Conservation (phyloP, 2,888 invertebrate genomes). For the Dorcus parallelipipedus region DNA sequence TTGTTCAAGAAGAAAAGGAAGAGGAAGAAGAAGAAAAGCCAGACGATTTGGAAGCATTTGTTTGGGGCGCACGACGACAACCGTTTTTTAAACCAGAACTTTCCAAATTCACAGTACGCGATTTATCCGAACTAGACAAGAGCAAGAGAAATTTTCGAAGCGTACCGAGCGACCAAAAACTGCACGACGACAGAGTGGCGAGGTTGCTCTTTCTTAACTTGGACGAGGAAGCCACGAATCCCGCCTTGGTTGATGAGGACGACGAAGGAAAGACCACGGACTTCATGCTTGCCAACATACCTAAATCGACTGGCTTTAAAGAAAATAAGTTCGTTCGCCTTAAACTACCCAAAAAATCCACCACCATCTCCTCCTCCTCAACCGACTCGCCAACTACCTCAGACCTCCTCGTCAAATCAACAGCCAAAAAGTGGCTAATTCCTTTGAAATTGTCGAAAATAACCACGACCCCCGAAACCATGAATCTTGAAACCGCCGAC, state of each 20-base stretch:
- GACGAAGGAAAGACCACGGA: not conserved
- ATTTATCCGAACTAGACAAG: slow-evolving; percentile 10
- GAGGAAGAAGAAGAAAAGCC: slow-evolving; percentile 23
- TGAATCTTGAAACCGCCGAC: too few species aligned
- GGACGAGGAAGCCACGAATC: not conserved
- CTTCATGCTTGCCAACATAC: not conserved
- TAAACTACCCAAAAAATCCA: not conserved
- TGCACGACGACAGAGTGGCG: not conserved
- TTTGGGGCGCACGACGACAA: slow-evolving; percentile 24
- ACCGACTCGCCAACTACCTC: not conserved
- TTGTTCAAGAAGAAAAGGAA: slow-evolving; percentile 17
- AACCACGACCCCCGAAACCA: not conserved
- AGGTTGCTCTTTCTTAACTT: not conserved
- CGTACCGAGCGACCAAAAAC: not conserved
- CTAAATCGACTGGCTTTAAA: not conserved
- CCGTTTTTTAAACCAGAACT: slow-evolving; percentile 33
- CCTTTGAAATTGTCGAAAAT: not conserved
- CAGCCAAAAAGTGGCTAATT: not conserved
- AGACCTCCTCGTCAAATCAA: not conserved
- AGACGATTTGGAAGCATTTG: slow-evolving; percentile 26
- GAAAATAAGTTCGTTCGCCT: not conserved
- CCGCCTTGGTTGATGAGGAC: not conserved
- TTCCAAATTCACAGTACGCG: slow-evolving; percentile 32
- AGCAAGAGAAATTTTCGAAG: slow-evolving; percentile 8
- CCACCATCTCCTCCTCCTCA: not conserved